phyloP scores from a whole-genome alignment of 2,113 vertebrate genomes.

The Serinus canaria region DNA sequence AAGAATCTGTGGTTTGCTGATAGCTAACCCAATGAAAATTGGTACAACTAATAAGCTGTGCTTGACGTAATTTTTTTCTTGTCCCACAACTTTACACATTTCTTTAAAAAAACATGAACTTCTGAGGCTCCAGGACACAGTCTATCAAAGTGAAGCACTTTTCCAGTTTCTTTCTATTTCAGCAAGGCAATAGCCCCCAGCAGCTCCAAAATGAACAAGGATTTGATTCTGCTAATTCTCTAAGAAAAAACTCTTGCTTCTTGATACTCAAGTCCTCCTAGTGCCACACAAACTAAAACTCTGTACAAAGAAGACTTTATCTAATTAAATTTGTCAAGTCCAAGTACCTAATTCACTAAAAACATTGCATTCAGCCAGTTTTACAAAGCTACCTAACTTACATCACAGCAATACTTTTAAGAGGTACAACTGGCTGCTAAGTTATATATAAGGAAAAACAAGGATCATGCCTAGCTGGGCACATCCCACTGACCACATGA shows the following conservation, averaged over 20 bases:
- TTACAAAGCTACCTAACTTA: neutral
- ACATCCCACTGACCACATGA: neutral
- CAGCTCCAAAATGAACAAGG: neutral
- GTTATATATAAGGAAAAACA: fast-evolving
- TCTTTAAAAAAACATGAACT: neutral
- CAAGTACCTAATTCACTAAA: neutral
- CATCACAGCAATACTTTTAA: neutral
- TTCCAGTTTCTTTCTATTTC: neutral
- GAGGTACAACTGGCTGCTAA: neutral
- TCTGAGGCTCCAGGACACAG: neutral
- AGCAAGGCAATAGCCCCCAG: neutral
- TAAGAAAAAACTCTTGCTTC: neutral
- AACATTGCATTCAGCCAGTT: neutral
- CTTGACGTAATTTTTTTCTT: neutral
- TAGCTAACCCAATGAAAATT: neutral
- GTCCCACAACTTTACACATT: neutral
- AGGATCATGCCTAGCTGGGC: neutral
- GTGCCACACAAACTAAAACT: neutral
- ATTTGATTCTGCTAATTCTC: neutral
- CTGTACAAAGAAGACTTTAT: neutral
- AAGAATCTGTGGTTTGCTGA: neutral
- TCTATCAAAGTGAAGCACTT: neutral
- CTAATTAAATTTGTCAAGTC: neutral
- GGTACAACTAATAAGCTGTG: neutral
- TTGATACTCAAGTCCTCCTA: neutral